Conservation (phyloP, 2,113 vertebrate genomes). For the Callipepla californica region DNA sequence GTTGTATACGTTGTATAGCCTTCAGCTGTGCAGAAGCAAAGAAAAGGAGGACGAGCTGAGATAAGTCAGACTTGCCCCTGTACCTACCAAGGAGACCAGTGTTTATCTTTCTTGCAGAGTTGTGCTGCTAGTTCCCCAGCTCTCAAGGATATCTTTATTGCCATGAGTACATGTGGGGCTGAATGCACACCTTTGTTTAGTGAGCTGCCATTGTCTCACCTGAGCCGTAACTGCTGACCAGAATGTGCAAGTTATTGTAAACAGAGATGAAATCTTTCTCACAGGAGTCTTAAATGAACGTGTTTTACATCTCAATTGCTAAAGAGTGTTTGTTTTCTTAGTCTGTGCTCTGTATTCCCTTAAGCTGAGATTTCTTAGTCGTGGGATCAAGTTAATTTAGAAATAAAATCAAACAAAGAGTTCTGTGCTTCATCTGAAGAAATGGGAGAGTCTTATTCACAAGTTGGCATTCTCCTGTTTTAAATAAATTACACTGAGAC, state of each 20-base stretch:
- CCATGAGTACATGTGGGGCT: not conserved
- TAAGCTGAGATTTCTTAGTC: not conserved
- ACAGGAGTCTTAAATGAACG: not conserved
- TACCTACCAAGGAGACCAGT: not conserved
- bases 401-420: not conserved
- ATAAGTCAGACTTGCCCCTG: not conserved
- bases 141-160: not conserved
- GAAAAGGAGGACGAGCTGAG: not conserved
- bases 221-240: not conserved
- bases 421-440: not conserved
- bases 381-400: not conserved
- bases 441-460: not conserved
- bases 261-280: not conserved
- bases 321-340: not conserved
- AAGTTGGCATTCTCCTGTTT: not conserved
- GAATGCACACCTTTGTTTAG: not conserved
- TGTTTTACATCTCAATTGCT: not conserved
- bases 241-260: not conserved
- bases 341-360: not conserved
- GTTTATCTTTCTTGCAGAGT: not conserved
- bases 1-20: not conserved
- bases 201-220: not conserved
- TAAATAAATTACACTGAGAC: not conserved
- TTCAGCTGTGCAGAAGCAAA: not conserved
- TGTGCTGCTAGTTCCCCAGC: not conserved